phyloP scores from a whole-genome alignment of 2,888 invertebrate genomes.

The Yponomeuta evonymella region DNA sequence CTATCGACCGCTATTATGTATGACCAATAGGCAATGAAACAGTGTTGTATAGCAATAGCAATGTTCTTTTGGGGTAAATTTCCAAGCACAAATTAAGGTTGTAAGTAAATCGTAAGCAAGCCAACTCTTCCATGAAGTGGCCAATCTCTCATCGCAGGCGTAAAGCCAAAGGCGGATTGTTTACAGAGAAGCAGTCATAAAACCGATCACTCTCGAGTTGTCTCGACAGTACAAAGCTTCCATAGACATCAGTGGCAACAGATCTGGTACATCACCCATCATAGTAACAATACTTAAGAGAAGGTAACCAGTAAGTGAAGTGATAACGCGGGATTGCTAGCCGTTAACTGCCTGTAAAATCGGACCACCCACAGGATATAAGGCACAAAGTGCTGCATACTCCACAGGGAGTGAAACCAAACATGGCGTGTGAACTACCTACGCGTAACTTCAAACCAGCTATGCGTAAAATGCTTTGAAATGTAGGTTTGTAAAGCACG shows the following conservation, averaged over 20 bases:
- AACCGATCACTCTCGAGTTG: slow-evolving; percentile 3
- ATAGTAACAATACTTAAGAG: not conserved
- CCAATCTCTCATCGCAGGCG: not conserved
- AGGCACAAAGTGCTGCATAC: not conserved
- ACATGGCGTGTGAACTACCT: not conserved
- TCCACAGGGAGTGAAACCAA: slow-evolving; percentile 1
- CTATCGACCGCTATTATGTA: too few relatives aligned
- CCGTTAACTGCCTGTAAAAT: slow-evolving; percentile 39
- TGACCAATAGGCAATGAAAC: too few relatives aligned
- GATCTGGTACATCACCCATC: not conserved
- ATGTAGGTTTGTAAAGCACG: not conserved
- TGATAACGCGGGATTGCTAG: not conserved
- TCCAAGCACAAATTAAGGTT: too few relatives aligned
- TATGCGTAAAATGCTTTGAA: not conserved
- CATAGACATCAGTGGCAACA: not conserved
- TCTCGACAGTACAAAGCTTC: slow-evolving; percentile 14
- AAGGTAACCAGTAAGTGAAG: not conserved
- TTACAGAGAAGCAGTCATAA: not conserved
- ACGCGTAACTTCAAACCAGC: not conserved
- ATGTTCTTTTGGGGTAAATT: too few relatives aligned
- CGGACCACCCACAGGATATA: slow-evolving; percentile 39
- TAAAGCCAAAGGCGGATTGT: not conserved
- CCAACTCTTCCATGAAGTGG: not conserved
- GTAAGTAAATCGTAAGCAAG: not conserved
- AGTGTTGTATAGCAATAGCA: too few relatives aligned